Percentiles rank a stretch among this genome's conserved stretches.
Evolutionary conservation across 2,797 vertebrate genomes (phyloP).

Genomic region (Sebastes melanostomus): DNA sequence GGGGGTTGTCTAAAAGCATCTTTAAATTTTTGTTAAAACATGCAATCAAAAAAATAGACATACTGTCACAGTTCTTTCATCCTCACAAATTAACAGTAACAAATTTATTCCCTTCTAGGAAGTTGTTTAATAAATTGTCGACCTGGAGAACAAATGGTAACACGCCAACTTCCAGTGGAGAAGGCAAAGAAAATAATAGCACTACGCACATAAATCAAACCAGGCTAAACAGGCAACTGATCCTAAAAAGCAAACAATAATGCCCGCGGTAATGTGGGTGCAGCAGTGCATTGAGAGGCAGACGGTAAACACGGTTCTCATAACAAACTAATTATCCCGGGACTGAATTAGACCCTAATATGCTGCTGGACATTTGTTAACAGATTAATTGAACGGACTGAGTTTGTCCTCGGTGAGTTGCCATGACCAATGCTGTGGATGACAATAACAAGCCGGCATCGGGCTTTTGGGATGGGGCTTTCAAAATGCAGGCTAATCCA

Average conservation of each 20-base stretch:
- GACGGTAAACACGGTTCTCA: slow-evolving; percentile 45
- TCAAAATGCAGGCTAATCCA: slow-evolving; percentile 19
- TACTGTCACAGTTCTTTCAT: not conserved
- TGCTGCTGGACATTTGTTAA: slow-evolving; percentile 52
- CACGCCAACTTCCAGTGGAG: not conserved
- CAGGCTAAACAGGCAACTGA: slow-evolving; percentile 28
- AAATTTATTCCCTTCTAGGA: not conserved
- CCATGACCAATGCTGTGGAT: slow-evolving; percentile 29
- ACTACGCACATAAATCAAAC: slow-evolving; percentile 38
- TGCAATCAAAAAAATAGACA: not conserved
- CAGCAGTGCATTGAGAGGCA: slow-evolving; percentile 52
- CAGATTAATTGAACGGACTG: slow-evolving; percentile 41
- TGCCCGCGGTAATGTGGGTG: slow-evolving; percentile 37
- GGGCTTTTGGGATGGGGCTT: not conserved
- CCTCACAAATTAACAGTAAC: not conserved
- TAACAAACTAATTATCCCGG: slow-evolving; percentile 54
- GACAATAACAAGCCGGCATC: slow-evolving; percentile 20
- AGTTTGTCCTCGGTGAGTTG: slow-evolving; percentile 12
- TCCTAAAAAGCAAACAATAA: slow-evolving; percentile 47
- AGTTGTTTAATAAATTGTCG: not conserved
- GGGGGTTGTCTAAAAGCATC: not conserved
- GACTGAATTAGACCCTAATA: slow-evolving; percentile 47
- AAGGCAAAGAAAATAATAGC: slow-evolving; percentile 14
- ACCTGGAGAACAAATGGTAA: not conserved
- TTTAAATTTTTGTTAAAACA: not conserved